phyloP scores from a whole-genome alignment of 1,140 invertebrate genomes.

The Theocolax elegans region DNA sequence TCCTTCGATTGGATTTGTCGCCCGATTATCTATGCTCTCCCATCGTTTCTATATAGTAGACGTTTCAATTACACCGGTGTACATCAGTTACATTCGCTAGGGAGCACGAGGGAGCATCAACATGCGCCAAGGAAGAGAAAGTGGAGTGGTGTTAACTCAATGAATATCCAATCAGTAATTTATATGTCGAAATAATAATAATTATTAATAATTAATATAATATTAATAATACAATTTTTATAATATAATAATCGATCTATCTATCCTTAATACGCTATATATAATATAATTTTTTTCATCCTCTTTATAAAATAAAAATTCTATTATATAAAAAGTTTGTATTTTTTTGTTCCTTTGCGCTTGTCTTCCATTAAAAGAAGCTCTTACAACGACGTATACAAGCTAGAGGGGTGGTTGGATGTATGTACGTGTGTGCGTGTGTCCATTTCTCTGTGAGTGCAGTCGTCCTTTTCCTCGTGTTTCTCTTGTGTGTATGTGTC shows the following conservation, averaged over 20 bases:
- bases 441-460: no score
- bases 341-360: neutral
- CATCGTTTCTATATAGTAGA: no score
- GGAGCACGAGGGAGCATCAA: no score
- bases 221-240: constrained; percentile 61
- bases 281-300: constrained; percentile 58
- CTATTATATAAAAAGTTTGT: constrained; percentile 58
- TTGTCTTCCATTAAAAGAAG: constrained; percentile 31
- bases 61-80: no score
- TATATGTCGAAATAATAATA: constrained; percentile 44
- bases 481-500: no score
- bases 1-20: no score
- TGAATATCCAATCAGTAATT: constrained; percentile 8
- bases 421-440: no score
- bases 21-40: no score
- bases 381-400: constrained; percentile 42
- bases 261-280: constrained; percentile 53
- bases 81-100: no score
- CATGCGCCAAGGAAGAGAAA: no score
- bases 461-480: no score
- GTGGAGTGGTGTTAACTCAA: constrained; percentile 15
- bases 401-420: constrained; percentile 32
- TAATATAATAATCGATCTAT: constrained; percentile 59
- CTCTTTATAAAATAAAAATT: constrained; percentile 63
- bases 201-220: constrained; percentile 56